Base-by-base conservation (phyloP, 53 echinoderm and acorn worm species). In the Paracentrotus lividus region DNA sequence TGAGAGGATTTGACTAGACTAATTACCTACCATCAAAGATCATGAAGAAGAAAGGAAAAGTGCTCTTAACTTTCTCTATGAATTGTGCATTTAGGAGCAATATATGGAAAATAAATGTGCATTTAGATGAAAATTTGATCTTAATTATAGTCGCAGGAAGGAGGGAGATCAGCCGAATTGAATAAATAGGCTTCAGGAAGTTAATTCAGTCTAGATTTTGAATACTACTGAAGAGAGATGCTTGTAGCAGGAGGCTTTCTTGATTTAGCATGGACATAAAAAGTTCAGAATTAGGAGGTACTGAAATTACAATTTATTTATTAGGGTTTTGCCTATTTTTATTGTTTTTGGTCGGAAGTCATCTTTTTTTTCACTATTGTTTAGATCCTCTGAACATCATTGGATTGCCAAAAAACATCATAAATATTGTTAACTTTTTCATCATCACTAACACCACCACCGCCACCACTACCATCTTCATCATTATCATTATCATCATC, bases 31-130 rank as follows among this genome's bases (percentile, higher is more conserved):
- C 21, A 36, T 72, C 72, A 72, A 38, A 72, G 21, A 18, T 20
- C 38, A 40, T 45, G 38, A 45, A 47, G 8, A 26, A 45, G 45
- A 47, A 47, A 81, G 26, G n/a, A 0, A 10, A 47, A 45, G n/a
- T 4, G 9, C 0, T 7, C 0, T 23, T 5, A 81, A 81, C n/a
- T 81, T n/a, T 26, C n/a, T 38, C 3, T 81, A 45, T 81, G 31
- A 23, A 42, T 0, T 20, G 57, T 57, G 24, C 77, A 81, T 81
- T 44, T 34, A 81, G 49, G 44, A 81, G 13, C 47, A 45, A 81
- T 43, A 81, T 86, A 86, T 86, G 86, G 54, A 55, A 86, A 86
- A 56, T 38, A 38, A 55, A 86, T 86, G 86, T 56, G 56, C 86
- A 86, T 86, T 86, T 86, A 86, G 86, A 86, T 86, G 33, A 14